phyloP scores from a whole-genome alignment of 2,113 vertebrate species.

The Rhabdomys dilectus region DNA sequence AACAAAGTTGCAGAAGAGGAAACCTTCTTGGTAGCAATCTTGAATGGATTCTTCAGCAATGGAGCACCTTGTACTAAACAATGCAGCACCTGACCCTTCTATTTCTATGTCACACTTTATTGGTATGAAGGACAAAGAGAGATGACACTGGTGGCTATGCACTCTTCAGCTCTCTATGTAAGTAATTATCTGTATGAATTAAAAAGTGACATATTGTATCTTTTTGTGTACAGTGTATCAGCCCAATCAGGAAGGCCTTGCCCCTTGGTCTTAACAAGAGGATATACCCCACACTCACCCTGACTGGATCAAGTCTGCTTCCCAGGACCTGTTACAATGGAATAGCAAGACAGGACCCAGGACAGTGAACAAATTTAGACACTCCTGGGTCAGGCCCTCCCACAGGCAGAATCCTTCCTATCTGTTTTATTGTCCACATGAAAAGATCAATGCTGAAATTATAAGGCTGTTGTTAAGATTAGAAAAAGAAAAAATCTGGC shows the following conservation, averaged over 20 bases:
- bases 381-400: neutral
- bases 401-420: slow-evolving; percentile 20
- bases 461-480: neutral
- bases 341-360: neutral
- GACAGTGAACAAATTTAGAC: neutral
- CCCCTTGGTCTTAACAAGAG: neutral
- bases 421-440: neutral
- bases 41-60: neutral
- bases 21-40: neutral
- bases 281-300: neutral
- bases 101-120: neutral
- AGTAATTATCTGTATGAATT: neutral
- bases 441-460: neutral
- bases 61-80: neutral
- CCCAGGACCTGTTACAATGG: neutral
- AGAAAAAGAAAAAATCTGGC: neutral
- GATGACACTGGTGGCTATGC: neutral
- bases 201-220: neutral
- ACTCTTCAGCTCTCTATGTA: neutral
- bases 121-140: neutral
- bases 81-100: neutral
- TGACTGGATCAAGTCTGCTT: neutral
- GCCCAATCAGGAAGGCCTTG: neutral
- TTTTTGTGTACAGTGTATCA: neutral
- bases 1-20: neutral